Conservation (phyloP, 2,888 invertebrate species). For the Horisme vitalbata region DNA sequence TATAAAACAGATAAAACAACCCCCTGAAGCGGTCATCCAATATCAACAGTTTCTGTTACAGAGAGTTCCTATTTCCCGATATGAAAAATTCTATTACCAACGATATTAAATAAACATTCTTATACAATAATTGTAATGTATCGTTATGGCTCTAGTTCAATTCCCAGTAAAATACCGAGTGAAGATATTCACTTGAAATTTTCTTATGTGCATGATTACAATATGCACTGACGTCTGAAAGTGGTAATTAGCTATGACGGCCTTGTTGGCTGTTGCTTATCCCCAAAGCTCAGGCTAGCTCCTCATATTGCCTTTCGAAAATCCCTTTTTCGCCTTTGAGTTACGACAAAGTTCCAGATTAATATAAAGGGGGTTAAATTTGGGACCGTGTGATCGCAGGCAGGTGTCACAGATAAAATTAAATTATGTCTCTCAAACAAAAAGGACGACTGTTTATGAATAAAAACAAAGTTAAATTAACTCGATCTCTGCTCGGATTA, state of each 20-base stretch:
- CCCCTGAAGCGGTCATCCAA: constrained; percentile 34
- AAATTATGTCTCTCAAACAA: constrained; percentile 45
- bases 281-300: not conserved
- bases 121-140: too few species aligned
- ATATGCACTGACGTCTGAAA: too few species aligned
- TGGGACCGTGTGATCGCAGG: constrained; percentile 36
- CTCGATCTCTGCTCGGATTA: constrained; percentile 30
- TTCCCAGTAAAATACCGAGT: too few species aligned
- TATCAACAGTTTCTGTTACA: constrained; percentile 39
- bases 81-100: constrained; percentile 13
- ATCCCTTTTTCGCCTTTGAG: not conserved
- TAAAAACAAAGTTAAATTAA: constrained; percentile 40
- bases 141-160: too few species aligned
- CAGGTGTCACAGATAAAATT: constrained; percentile 46
- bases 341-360: constrained; percentile 20
- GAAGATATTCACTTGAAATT: too few species aligned
- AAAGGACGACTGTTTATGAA: constrained; percentile 46
- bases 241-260: too few species aligned
- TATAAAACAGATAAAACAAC: constrained; percentile 14
- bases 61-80: constrained; percentile 8
- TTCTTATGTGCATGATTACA: too few species aligned
- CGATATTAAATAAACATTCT: too few species aligned
- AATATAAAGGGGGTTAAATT: constrained; percentile 20
- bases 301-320: constrained; percentile 2
- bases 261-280: too few species aligned